Percentiles rank a stretch among this genome's conserved stretches.
phyloP scores from a whole-genome alignment of 1,140 invertebrate species.

The Drosophila ogumai region DNA sequence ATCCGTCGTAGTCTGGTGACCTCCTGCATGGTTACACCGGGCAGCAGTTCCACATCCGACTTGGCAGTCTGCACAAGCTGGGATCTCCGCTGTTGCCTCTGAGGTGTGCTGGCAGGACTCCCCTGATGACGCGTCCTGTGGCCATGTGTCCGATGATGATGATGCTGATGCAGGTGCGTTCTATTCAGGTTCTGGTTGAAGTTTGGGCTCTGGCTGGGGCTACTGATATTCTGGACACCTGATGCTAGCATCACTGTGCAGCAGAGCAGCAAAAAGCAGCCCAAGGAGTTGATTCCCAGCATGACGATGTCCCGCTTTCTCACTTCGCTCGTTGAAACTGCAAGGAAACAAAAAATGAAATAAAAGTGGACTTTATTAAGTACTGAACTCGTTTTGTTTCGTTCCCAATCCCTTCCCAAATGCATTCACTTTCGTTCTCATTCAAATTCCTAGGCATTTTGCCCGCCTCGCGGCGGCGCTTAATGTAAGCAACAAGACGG shows the following conservation, averaged over 20 bases:
- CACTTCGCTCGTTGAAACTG: slow-evolving; percentile 43
- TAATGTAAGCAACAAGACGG: slow-evolving; percentile 77
- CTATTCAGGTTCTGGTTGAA: slow-evolving; percentile 4
- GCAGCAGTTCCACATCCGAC: slow-evolving; percentile 67
- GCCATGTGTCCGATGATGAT: slow-evolving; percentile 9
- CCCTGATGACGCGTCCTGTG: slow-evolving; percentile 46
- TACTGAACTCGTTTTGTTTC: slow-evolving; percentile 41
- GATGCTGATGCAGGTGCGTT: slow-evolving; percentile 42
- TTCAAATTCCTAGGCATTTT: slow-evolving; percentile 75
- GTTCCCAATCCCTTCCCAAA: slow-evolving; percentile 6
- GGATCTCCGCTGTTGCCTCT: slow-evolving; percentile 26
- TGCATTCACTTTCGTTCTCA: slow-evolving; percentile 64
- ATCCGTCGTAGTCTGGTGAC: slow-evolving; percentile 64
- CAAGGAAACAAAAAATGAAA: slow-evolving; percentile 25
- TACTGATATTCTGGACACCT: slow-evolving; percentile 52
- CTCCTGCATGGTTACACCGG: slow-evolving; percentile 59
- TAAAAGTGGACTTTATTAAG: slow-evolving; percentile 64
- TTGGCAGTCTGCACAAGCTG: slow-evolving; percentile 28
- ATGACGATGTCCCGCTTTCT: slow-evolving; percentile 20
- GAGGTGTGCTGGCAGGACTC: neutral
- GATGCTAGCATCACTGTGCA: slow-evolving; percentile 56
- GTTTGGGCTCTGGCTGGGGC: neutral
- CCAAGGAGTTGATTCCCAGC: slow-evolving; percentile 28
- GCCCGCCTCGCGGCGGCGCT: slow-evolving; percentile 45
- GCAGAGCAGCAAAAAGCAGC: slow-evolving; percentile 36